These are phyloP conservation scores for Contarinia nasturtii DNA, from an alignment of 1,140 invertebrate species.

Conservation along the genomic window DNA sequence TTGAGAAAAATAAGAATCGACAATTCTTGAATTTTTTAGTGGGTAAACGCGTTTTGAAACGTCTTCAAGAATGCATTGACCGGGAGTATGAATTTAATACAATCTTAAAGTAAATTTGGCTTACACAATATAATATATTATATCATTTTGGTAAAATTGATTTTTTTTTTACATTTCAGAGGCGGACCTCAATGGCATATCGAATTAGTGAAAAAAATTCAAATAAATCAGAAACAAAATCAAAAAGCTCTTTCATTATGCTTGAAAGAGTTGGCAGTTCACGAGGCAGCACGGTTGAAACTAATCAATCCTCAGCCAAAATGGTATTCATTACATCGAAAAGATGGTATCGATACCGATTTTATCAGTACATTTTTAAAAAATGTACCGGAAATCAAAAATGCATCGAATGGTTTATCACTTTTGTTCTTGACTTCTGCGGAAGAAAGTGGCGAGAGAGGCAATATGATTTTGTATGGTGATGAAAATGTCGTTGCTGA, in stretches of 20 bases:
- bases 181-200: constrained; percentile 44
- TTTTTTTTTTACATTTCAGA: constrained; percentile 26
- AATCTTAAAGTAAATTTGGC: constrained; percentile 38
- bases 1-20: constrained; percentile 50
- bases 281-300: constrained; percentile 40
- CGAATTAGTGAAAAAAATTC: constrained; percentile 48
- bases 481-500: too few species aligned
- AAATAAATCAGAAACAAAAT: constrained; percentile 38
- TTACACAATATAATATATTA: constrained; percentile 2
- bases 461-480: too few species aligned
- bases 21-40: constrained; percentile 43
- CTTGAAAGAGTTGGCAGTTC: constrained; percentile 42
- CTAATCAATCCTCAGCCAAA: constrained; percentile 26
- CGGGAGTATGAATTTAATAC: constrained; percentile 44
- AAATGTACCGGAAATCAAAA: too few species aligned
- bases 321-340: constrained; percentile 39
- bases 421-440: too few species aligned
- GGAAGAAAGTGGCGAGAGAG: too few species aligned
- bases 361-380: too few species aligned
- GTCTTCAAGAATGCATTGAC: constrained; percentile 35
- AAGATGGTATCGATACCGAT: constrained; percentile 43
- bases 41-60: constrained; percentile 41
- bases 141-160: constrained; percentile 6
- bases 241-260: constrained; percentile 42
- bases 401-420: too few species aligned